These are phyloP conservation scores for Eupithecia exiguata DNA, from an alignment of 2,888 invertebrate species.

Conservation along the genomic window DNA sequence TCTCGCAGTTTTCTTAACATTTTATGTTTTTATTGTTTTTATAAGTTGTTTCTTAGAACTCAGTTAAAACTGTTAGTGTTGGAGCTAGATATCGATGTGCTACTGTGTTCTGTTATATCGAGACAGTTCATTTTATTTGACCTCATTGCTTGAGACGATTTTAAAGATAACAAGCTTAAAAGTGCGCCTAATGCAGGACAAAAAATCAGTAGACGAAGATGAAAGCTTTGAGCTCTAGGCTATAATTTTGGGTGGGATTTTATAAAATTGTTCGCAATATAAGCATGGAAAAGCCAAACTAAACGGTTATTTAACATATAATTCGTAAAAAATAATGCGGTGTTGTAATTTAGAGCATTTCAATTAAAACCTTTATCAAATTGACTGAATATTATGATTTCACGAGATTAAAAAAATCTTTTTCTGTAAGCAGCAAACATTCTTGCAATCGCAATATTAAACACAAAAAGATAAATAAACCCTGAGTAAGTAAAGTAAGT, in stretches of 20 bases:
- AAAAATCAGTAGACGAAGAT: no score
- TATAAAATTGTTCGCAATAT: no score
- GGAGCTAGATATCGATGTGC: neutral
- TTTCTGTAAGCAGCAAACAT: neutral
- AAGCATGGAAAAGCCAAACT: no score
- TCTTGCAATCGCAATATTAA: neutral
- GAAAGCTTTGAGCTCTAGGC: no score
- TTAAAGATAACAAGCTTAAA: no score
- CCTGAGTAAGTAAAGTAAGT: neutral
- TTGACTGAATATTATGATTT: no score
- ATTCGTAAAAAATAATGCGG: no score
- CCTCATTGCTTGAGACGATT: neutral
- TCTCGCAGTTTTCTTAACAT: neutral
- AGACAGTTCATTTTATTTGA: neutral
- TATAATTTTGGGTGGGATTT: no score
- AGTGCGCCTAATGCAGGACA: no score
- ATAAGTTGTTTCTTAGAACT: neutral
- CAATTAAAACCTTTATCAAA: no score
- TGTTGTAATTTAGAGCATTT: no score
- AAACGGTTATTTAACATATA: no score
- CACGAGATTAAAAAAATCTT: neutral
- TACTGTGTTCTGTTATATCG: neutral
- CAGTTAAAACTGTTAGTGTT: neutral
- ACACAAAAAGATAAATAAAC: neutral
- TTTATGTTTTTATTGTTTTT: neutral